phyloP scores from a whole-genome alignment of 2,113 vertebrate species.

The Poeciliopsis turrubarensis region DNA sequence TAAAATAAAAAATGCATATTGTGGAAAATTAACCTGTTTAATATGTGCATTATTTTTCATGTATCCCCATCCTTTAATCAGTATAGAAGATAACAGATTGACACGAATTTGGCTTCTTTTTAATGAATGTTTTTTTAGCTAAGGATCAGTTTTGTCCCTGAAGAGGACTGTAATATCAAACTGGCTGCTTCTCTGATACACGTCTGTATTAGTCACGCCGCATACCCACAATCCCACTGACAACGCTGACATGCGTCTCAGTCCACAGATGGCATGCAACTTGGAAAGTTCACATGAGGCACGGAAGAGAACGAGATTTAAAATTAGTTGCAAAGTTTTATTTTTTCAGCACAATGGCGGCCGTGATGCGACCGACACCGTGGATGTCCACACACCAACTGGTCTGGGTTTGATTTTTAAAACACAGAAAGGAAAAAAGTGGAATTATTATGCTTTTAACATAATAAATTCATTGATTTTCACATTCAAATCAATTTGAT shows the following conservation, averaged over 20 bases:
- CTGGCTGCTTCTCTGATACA: conserved; percentile 1
- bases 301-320: neutral
- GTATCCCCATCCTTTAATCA: neutral
- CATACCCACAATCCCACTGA: conserved; percentile 8
- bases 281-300: neutral
- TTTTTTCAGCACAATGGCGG: neutral
- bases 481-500: too few relatives aligned
- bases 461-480: too few relatives aligned
- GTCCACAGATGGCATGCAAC: neutral
- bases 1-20: conserved; percentile 53
- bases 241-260: conserved; percentile 3
- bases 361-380: neutral
- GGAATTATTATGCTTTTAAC: too few relatives aligned
- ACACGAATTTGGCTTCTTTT: neutral
- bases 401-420: neutral
- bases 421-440: too few relatives aligned
- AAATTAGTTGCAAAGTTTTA: neutral
- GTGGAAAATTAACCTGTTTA: conserved; percentile 24
- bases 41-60: neutral
- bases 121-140: neutral
- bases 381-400: neutral
- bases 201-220: neutral
- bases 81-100: neutral
- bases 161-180: neutral
- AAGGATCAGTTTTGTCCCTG: neutral